Percentiles rank a stretch among this genome's conserved stretches.
Evolutionary conservation across 2,797 vertebrate genomes (phyloP).

Genomic region (Paratrypauchen microcephalus): DNA sequence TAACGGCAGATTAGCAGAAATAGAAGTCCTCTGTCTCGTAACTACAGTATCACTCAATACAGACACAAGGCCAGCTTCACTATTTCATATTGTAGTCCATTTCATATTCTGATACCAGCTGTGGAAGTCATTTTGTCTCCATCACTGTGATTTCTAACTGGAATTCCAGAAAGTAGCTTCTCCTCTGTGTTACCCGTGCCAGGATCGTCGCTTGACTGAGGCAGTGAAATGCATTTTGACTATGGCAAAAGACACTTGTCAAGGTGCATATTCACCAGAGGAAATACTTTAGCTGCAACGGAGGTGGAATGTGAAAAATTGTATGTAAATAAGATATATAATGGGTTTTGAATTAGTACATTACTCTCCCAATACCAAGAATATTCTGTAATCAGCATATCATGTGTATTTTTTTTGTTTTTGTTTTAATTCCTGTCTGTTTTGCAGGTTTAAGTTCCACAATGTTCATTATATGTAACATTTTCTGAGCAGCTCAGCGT

Average conservation of each 20-base stretch:
- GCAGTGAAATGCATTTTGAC: slow-evolving; percentile 16
- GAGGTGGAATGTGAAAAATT: neutral
- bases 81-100: neutral
- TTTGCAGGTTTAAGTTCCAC: no score
- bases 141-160: slow-evolving; percentile 17
- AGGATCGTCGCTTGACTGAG: slow-evolving; percentile 15
- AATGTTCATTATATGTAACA: no score
- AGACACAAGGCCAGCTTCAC: neutral
- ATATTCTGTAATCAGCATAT: no score
- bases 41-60: slow-evolving; percentile 9
- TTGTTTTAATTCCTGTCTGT: neutral
- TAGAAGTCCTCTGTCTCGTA: slow-evolving; percentile 1
- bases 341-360: neutral
- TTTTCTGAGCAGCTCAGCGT: no score
- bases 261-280: slow-evolving; percentile 6
- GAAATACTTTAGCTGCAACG: neutral
- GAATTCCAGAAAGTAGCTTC: slow-evolving; percentile 9
- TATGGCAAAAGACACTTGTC: slow-evolving; percentile 4
- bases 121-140: slow-evolving; percentile 7
- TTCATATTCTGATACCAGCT: neutral
- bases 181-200: slow-evolving; percentile 3
- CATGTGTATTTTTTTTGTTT: neutral
- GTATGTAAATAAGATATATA: neutral
- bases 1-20: neutral
- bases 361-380: no score